Evolutionary conservation across 1,140 invertebrate species (phyloP).

Genomic region (Drosophila subpulchrella): DNA sequence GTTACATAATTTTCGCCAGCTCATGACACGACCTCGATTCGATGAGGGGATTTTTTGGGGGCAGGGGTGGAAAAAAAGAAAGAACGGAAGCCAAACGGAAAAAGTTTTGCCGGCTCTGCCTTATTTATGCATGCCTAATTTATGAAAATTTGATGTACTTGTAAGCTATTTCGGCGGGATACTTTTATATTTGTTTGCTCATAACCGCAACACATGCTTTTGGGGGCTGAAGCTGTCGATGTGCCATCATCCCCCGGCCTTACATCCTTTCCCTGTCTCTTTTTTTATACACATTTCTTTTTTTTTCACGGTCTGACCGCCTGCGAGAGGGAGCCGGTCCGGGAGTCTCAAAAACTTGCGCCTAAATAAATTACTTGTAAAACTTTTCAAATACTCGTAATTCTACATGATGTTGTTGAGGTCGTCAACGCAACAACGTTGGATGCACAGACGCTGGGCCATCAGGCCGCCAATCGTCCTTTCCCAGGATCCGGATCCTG

Average conservation of each 20-base stretch:
- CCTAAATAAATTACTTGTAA: slow-evolving; percentile 83
- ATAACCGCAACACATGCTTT: slow-evolving; percentile 78
- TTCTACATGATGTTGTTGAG: slow-evolving; percentile 82
- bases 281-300: neutral
- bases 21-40: slow-evolving; percentile 59
- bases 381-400: slow-evolving; percentile 83
- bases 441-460: slow-evolving; percentile 42
- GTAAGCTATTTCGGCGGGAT: slow-evolving; percentile 80
- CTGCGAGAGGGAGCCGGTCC: neutral
- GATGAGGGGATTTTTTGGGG: neutral
- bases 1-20: slow-evolving; percentile 79
- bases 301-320: slow-evolving; percentile 59
- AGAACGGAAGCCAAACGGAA: slow-evolving; percentile 36
- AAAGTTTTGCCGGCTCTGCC: slow-evolving; percentile 58
- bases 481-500: slow-evolving; percentile 5
- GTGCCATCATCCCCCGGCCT: slow-evolving; percentile 24
- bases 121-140: slow-evolving; percentile 83
- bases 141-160: slow-evolving; percentile 84
- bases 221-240: slow-evolving; percentile 38
- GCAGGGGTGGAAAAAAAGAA: neutral
- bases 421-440: slow-evolving; percentile 73
- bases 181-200: slow-evolving; percentile 82
- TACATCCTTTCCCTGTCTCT: slow-evolving; percentile 6
- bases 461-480: slow-evolving; percentile 1
- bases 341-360: slow-evolving; percentile 73